These are phyloP conservation scores for Meloidogyne chitwoodi DNA, from an alignment of 1,140 invertebrate species.

Conservation along the genomic window DNA sequence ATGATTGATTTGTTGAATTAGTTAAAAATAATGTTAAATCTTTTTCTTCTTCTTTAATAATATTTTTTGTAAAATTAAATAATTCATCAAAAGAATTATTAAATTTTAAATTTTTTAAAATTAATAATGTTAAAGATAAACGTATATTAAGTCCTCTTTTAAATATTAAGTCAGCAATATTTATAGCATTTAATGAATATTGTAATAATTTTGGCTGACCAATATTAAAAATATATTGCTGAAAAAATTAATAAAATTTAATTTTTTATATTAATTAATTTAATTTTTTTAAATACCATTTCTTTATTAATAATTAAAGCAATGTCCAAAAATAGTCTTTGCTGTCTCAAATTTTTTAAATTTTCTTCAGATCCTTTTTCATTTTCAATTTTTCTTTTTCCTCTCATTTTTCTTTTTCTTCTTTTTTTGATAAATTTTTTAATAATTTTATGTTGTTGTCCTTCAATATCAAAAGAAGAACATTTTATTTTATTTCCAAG, in stretches of 20 bases:
- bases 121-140: neutral
- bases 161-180: constrained; percentile 54
- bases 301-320: constrained; percentile 53
- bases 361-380: constrained; percentile 8
- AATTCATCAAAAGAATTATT: constrained; percentile 36
- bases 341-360: constrained; percentile 39
- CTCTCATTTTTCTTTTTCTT: neutral
- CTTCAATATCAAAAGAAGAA: constrained; percentile 36
- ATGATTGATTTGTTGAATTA: constrained; percentile 36
- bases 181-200: constrained; percentile 52
- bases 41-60: constrained; percentile 55
- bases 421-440: neutral
- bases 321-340: constrained; percentile 57
- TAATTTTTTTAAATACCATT: constrained; percentile 40
- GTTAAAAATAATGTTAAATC: constrained; percentile 55
- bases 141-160: constrained; percentile 33
- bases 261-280: neutral
- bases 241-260: constrained; percentile 8
- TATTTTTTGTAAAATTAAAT: constrained; percentile 53
- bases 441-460: constrained; percentile 29
- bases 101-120: neutral
- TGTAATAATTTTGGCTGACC: constrained; percentile 43
- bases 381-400: neutral
- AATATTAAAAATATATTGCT: constrained; percentile 47
- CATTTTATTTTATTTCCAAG: constrained; percentile 44